Percentiles rank a stretch among this genome's conserved stretches.
Evolutionary conservation across 2,888 invertebrate genomes (phyloP).

Genomic region (Parelbella ahira): DNA sequence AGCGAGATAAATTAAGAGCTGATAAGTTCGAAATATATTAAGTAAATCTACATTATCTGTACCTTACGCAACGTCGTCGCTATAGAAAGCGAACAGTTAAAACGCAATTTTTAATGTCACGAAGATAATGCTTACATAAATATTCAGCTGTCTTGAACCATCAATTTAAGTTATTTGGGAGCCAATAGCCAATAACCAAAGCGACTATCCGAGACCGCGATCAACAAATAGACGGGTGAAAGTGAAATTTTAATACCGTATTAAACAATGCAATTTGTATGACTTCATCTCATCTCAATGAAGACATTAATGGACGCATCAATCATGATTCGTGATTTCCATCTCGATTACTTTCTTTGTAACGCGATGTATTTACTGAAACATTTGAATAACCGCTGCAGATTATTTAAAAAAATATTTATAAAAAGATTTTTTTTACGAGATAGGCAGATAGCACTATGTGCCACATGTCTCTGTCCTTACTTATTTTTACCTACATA

Average conservation of each 20-base stretch:
- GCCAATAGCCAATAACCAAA: slow-evolving; percentile 47
- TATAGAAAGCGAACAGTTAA: slow-evolving; percentile 51
- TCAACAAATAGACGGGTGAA: slow-evolving; percentile 63
- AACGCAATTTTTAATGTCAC: slow-evolving; percentile 45
- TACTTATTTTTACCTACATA: too few species aligned
- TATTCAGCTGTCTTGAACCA: slow-evolving; percentile 47
- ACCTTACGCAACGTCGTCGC: slow-evolving; percentile 35
- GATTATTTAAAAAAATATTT: too few species aligned
- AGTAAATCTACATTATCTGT: slow-evolving; percentile 23
- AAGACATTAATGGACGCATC: slow-evolving; percentile 68
- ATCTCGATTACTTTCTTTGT: slow-evolving; percentile 6
- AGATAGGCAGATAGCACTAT: too few species aligned
- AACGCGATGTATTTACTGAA: not conserved
- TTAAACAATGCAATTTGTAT: slow-evolving; percentile 53
- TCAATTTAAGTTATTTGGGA: slow-evolving; percentile 59
- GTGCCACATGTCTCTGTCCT: too few species aligned
- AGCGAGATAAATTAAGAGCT: slow-evolving; percentile 30
- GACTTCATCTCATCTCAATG: slow-evolving; percentile 50
- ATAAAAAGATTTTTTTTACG: too few species aligned
- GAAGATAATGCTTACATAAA: slow-evolving; percentile 61
- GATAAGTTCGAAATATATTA: slow-evolving; percentile 27
- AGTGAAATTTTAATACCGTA: slow-evolving; percentile 68
- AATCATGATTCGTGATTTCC: slow-evolving; percentile 40
- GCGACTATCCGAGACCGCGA: slow-evolving; percentile 41
- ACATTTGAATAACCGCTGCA: slow-evolving; percentile 1